Evolutionary conservation across 2,888 invertebrate genomes (phyloP).

Genomic region (Drosophila anceps): DNA sequence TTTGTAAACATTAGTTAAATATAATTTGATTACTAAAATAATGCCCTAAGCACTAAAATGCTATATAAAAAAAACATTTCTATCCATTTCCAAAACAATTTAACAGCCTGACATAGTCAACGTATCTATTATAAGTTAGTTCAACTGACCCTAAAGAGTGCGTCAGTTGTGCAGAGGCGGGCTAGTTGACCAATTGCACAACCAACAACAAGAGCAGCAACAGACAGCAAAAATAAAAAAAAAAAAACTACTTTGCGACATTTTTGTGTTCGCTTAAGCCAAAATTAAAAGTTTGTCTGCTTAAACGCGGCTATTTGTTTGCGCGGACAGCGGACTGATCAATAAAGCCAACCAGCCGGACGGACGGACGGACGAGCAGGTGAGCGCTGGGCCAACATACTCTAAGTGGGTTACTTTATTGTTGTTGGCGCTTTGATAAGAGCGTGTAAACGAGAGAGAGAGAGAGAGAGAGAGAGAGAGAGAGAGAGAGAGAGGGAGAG

Average conservation of each 20-base stretch:
- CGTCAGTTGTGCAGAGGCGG: conserved; percentile 50
- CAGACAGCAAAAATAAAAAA: conserved; percentile 15
- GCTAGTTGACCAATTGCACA: conserved; percentile 72
- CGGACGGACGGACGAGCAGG: conserved; percentile 34
- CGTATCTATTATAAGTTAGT: conserved; percentile 12
- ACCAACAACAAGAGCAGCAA: conserved; percentile 31
- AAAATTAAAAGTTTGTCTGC: conserved; percentile 56
- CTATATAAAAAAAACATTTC: no score
- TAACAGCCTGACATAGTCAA: neutral
- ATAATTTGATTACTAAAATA: no score
- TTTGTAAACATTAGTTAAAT: neutral
- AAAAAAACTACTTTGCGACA: conserved; percentile 69
- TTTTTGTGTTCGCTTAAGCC: conserved; percentile 57
- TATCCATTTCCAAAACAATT: no score
- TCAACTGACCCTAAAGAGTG: conserved; percentile 49
- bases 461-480: neutral
- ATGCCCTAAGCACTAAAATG: no score
- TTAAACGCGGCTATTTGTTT: conserved; percentile 66
- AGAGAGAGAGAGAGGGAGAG: neutral
- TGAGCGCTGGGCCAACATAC: conserved; percentile 66
- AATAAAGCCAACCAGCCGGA: conserved; percentile 59
- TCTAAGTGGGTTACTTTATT: conserved; percentile 74
- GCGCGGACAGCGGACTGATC: conserved; percentile 46
- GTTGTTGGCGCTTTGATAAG: conserved; percentile 54
- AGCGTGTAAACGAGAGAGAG: conserved; percentile 42